Evolutionary conservation across 2,113 vertebrate genomes (phyloP).

Genomic region (Pelecanus crispus): DNA sequence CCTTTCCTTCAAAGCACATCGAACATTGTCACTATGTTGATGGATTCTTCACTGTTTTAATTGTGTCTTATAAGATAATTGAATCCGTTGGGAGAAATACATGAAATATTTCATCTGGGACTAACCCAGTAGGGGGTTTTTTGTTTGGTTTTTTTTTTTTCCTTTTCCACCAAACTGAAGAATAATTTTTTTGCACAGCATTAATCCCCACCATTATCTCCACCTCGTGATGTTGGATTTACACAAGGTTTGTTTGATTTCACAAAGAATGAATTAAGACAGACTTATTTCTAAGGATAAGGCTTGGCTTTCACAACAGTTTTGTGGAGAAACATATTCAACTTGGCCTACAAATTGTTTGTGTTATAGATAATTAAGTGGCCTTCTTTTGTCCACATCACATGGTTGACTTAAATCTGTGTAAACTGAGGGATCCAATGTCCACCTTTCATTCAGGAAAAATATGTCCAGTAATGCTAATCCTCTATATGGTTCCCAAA

Average conservation of each 20-base stretch:
- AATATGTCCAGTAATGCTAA: neutral
- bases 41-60: neutral
- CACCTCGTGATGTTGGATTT: neutral
- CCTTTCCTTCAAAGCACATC: neutral
- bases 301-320: neutral
- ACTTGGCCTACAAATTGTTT: neutral
- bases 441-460: neutral
- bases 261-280: conserved; percentile 21
- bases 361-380: neutral
- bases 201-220: neutral
- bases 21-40: neutral
- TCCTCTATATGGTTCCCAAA: neutral
- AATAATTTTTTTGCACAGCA: neutral
- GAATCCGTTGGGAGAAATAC: neutral
- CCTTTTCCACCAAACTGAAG: neutral
- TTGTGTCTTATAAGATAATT: neutral
- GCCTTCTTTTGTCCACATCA: neutral
- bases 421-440: neutral
- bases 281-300: conserved; percentile 30
- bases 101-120: neutral
- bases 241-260: neutral
- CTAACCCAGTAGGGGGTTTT: neutral
- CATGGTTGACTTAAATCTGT: neutral
- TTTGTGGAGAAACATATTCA: neutral
- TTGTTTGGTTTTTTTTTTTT: too few relatives aligned